Evolutionary conservation across 1,140 invertebrate species (phyloP).

Genomic region (Drosophila leontia): DNA sequence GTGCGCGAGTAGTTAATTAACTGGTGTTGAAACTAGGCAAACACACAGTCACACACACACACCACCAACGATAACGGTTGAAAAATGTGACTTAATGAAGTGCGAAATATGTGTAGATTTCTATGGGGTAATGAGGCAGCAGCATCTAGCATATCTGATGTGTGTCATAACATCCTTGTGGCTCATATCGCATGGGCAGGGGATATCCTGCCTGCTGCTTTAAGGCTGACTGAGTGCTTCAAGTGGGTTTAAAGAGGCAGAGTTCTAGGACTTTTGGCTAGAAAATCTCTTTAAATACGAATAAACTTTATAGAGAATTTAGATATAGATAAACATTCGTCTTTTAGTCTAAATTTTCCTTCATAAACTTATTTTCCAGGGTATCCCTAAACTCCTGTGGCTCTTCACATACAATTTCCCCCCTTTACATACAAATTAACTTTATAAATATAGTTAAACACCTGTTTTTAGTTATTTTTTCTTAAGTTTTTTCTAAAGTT

Average conservation of each 20-base stretch:
- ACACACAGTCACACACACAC: slow-evolving; percentile 31
- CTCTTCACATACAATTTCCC: no score
- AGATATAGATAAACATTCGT: no score
- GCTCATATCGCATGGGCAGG: neutral
- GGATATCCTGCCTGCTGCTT: slow-evolving; percentile 25
- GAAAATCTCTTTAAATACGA: no score
- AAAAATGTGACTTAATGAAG: slow-evolving; percentile 80
- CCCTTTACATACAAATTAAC: no score
- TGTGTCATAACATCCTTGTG: slow-evolving; percentile 24
- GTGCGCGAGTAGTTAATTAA: slow-evolving; percentile 63
- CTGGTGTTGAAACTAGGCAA: slow-evolving; percentile 68
- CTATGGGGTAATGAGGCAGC: slow-evolving; percentile 71
- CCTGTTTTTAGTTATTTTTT: no score
- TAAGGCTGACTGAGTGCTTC: slow-evolving; percentile 7
- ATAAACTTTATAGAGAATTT: no score
- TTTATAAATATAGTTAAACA: no score
- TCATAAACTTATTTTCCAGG: no score
- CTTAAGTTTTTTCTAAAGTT: neutral
- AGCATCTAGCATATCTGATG: slow-evolving; percentile 53
- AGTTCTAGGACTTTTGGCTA: neutral
- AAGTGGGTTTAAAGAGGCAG: neutral
- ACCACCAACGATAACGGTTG: slow-evolving; percentile 38
- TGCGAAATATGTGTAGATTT: slow-evolving; percentile 74
- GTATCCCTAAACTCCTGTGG: no score
- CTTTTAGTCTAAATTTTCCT: no score